A percentile compares a stretch with the other conserved stretches of the same genome.
Evolutionary conservation across 2,888 invertebrate species (phyloP).

Genomic region (Ctena decussata): DNA sequence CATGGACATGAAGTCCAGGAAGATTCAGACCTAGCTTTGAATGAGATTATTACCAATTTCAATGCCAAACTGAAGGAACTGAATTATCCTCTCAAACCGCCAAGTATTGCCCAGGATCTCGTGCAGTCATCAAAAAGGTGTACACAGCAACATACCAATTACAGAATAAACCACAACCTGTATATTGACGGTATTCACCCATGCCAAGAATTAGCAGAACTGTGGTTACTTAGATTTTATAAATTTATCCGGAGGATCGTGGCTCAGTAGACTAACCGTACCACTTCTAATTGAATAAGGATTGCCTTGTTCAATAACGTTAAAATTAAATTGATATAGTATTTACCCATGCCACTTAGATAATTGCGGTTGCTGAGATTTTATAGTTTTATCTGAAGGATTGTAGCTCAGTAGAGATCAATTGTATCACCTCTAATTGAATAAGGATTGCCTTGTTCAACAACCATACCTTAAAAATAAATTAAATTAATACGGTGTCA

Average conservation of each 20-base stretch:
- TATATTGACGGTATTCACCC: neutral
- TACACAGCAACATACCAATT: neutral
- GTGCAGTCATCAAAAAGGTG: neutral
- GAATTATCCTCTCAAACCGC: neutral
- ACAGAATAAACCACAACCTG: neutral
- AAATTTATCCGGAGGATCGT: neutral
- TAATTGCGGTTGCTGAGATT: neutral
- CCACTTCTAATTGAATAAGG: neutral
- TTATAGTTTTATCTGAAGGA: no score
- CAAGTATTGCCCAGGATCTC: neutral
- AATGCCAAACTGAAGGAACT: neutral
- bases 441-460: conserved; percentile 1
- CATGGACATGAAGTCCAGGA: neutral
- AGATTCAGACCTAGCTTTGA: neutral
- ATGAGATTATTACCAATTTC: neutral
- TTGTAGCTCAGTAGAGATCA: no score
- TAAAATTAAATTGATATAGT: neutral
- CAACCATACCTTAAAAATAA: neutral
- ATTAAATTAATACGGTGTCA: neutral
- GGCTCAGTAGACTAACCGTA: neutral
- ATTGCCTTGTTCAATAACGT: neutral
- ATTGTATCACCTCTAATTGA: neutral
- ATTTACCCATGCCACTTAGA: neutral
- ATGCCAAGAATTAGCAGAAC: neutral
- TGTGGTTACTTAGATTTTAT: neutral